Conservation (phyloP, 2,797 vertebrate species). For the Dallia pectoralis region DNA sequence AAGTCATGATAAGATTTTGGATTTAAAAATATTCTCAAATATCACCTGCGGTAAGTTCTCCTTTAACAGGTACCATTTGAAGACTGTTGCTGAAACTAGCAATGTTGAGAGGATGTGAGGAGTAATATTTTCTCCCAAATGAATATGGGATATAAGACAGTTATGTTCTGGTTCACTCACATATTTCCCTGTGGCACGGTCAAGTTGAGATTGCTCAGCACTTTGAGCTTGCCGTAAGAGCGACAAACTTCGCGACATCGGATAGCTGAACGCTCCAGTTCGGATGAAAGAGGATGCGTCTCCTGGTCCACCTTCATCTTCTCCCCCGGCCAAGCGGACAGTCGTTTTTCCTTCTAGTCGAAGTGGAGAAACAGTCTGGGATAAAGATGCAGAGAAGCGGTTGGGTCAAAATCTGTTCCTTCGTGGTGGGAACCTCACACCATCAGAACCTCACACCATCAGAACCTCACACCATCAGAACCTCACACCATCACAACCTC, state of each 20-base stretch:
- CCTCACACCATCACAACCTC: too few relatives aligned
- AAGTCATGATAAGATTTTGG: not conserved
- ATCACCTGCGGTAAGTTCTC: not conserved
- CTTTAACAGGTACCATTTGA: too few relatives aligned
- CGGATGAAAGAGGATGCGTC: constrained; percentile 40
- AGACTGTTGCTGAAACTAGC: too few relatives aligned
- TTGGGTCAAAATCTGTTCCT: not conserved
- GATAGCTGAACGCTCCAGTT: constrained; percentile 57
- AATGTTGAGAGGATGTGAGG: too few relatives aligned
- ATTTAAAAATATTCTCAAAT: not conserved
- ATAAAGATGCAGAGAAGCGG: not conserved
- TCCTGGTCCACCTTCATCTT: constrained; percentile 69
- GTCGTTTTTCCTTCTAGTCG: not conserved
- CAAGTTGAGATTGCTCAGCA: constrained; percentile 74
- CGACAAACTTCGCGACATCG: constrained; percentile 73
- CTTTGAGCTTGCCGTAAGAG: constrained; percentile 76
- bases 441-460: too few relatives aligned
- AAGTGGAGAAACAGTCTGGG: not conserved
- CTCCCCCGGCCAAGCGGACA: constrained; percentile 40
- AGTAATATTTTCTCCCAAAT: too few relatives aligned
- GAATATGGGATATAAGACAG: not conserved
- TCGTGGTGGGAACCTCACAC: too few relatives aligned
- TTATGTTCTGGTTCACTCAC: constrained; percentile 56
- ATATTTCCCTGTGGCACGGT: constrained; percentile 78
- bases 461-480: too few relatives aligned